Evolutionary conservation across 2,797 vertebrate species (phyloP).

Genomic region (Fratercula arctica): DNA sequence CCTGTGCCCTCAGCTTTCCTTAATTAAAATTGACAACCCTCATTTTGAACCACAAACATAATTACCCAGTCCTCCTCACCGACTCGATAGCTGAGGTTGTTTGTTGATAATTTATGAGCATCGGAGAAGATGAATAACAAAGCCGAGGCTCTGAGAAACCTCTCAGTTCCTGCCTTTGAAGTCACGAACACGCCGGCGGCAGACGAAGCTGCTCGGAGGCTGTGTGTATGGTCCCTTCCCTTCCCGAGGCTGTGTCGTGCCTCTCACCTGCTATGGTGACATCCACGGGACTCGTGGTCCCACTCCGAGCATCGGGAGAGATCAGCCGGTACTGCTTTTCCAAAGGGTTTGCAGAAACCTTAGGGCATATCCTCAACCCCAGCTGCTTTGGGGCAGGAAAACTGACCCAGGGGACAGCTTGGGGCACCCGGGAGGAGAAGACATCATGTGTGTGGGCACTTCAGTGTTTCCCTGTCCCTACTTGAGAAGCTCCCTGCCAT

Average conservation of each 20-base stretch:
- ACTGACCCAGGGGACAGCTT: background rate
- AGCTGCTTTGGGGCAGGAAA: background rate
- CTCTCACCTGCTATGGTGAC: background rate
- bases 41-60: slow-evolving; percentile 73
- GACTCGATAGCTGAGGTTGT: slow-evolving; percentile 51
- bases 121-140: slow-evolving; percentile 58
- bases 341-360: background rate
- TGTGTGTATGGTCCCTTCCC: background rate
- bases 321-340: background rate
- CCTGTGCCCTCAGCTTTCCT: slow-evolving; percentile 57
- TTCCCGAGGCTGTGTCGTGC: background rate
- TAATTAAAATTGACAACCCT: slow-evolving; percentile 73
- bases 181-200: background rate
- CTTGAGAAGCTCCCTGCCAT: background rate
- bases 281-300: background rate
- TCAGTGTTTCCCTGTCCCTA: background rate
- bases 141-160: slow-evolving; percentile 18
- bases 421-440: background rate
- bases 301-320: accelerated
- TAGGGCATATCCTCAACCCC: background rate
- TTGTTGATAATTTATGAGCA: slow-evolving; percentile 75
- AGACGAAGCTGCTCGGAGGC: background rate
- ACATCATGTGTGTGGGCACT: background rate
- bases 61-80: slow-evolving; percentile 51
- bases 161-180: slow-evolving; percentile 68